phyloP scores from a whole-genome alignment of 2,888 invertebrate genomes.

The Aleiodes alternator region DNA sequence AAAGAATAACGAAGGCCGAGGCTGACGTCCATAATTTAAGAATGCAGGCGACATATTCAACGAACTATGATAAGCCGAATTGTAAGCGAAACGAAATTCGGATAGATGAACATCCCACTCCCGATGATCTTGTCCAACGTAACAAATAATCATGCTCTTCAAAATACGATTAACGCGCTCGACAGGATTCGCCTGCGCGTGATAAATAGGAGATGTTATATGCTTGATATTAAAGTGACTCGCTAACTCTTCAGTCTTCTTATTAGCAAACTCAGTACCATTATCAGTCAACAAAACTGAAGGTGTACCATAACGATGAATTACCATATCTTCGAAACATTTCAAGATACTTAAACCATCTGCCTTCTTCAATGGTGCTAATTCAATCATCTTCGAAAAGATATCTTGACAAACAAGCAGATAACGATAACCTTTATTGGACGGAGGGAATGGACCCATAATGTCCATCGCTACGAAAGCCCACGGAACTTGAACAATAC shows the following conservation, averaged over 20 bases:
- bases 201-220: slow-evolving; percentile 30
- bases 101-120: slow-evolving; percentile 23
- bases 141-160: slow-evolving; percentile 52
- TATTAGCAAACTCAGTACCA: slow-evolving; percentile 50
- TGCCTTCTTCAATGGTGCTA: too few species aligned
- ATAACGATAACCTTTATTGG: too few species aligned
- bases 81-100: slow-evolving; percentile 17
- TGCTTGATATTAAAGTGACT: slow-evolving; percentile 38
- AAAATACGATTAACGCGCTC: slow-evolving; percentile 55
- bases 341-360: too few species aligned
- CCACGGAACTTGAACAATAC: too few species aligned
- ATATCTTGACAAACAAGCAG: too few species aligned
- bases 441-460: too few species aligned
- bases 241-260: slow-evolving; percentile 27
- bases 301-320: too few species aligned
- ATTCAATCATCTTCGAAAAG: too few species aligned
- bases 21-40: slow-evolving; percentile 17
- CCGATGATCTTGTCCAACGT: slow-evolving; percentile 5
- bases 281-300: slow-evolving; percentile 50
- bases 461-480: too few species aligned
- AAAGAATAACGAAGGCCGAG: neutral
- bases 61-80: slow-evolving; percentile 17
- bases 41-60: slow-evolving; percentile 2
- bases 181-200: slow-evolving; percentile 56
- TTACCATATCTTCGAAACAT: too few species aligned